These are phyloP conservation scores for Psittacula derbiana DNA, from an alignment of 2,797 vertebrate species.

Conservation along the genomic window DNA sequence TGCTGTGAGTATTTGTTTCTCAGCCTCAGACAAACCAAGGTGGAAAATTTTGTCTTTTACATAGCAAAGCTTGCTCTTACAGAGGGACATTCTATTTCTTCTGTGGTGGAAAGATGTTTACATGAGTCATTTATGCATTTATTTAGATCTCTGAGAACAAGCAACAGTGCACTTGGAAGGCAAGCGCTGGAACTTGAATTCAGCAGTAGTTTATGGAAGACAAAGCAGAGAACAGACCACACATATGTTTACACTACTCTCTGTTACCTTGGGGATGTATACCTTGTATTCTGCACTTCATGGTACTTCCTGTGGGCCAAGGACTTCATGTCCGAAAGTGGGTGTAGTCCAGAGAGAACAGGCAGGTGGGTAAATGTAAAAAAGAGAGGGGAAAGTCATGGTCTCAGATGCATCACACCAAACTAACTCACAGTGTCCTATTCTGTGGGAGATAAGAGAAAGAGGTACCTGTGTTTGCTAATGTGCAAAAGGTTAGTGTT, in stretches of 20 bases:
- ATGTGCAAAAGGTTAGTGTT: background rate
- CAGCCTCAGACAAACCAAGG: background rate
- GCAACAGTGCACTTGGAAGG: background rate
- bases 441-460: background rate
- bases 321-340: background rate
- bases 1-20: background rate
- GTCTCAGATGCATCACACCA: background rate
- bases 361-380: background rate
- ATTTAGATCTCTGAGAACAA: background rate
- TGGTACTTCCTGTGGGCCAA: background rate
- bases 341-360: background rate
- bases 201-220: background rate
- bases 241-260: background rate
- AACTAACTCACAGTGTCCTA: background rate
- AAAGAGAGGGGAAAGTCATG: background rate
- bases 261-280: background rate
- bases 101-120: background rate
- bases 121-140: background rate
- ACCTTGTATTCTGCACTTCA: background rate
- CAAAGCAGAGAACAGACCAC: background rate
- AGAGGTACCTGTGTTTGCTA: background rate
- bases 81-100: background rate
- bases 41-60: background rate
- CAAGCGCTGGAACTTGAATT: background rate
- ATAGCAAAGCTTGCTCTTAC: background rate